phyloP scores from a whole-genome alignment of 1,140 invertebrate genomes.

The Temnothorax curvispinosus region DNA sequence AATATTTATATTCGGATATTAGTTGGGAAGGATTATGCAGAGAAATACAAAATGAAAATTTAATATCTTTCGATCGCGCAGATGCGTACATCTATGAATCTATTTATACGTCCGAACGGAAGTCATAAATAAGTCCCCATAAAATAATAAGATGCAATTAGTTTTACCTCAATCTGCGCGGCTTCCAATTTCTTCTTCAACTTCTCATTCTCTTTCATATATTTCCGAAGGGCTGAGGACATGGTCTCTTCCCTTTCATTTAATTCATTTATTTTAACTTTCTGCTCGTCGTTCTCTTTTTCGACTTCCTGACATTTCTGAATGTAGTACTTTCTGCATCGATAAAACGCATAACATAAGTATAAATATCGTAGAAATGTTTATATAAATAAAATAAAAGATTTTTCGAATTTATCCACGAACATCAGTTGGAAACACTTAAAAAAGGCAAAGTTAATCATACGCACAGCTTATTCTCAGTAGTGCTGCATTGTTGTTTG shows the following conservation, averaged over 20 bases:
- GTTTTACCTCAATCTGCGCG: slow-evolving; percentile 28
- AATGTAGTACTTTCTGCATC: slow-evolving; percentile 28
- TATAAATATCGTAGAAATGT: not conserved
- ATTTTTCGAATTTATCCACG: not conserved
- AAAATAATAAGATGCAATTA: slow-evolving; percentile 18
- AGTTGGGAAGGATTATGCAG: not conserved
- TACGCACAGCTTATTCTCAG: slow-evolving; percentile 20
- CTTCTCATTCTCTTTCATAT: slow-evolving; percentile 19
- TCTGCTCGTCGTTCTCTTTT: slow-evolving; percentile 39
- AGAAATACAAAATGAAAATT: not conserved
- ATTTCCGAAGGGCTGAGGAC: not conserved
- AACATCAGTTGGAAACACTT: not conserved
- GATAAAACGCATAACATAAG: slow-evolving; percentile 2
- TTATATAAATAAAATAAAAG: not conserved
- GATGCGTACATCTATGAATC: not conserved
- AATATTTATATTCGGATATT: not conserved
- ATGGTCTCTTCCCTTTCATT: not conserved
- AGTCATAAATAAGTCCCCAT: not conserved
- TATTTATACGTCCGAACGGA: not conserved
- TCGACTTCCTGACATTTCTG: slow-evolving; percentile 41
- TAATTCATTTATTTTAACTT: slow-evolving; percentile 4
- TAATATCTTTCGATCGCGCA: not conserved
- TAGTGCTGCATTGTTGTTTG: not conserved
- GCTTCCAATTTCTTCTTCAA: slow-evolving; percentile 24
- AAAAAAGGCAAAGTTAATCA: not conserved